phyloP scores from a whole-genome alignment of 2,797 vertebrate genomes.

The Paratrypauchen microcephalus region DNA sequence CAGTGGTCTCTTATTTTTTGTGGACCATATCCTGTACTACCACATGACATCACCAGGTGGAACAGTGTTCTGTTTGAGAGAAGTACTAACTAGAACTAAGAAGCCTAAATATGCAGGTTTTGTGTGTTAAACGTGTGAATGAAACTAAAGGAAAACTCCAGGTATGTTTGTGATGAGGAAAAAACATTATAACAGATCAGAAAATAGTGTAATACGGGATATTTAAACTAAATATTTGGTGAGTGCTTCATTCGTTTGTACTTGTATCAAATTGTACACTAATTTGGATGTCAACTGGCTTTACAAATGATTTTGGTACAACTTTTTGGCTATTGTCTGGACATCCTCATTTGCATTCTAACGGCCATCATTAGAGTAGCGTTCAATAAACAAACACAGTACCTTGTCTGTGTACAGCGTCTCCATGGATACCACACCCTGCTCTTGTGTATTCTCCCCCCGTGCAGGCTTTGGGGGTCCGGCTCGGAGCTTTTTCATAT shows the following conservation, averaged over 20 bases:
- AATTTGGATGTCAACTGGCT: not conserved
- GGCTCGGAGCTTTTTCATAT: conserved; percentile 40
- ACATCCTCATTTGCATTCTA: not conserved
- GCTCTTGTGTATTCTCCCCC: conserved; percentile 39
- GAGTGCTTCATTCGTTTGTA: not conserved
- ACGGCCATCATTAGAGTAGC: not conserved
- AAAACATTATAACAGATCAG: too few relatives aligned
- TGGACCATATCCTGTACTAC: too few relatives aligned
- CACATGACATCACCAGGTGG: too few relatives aligned
- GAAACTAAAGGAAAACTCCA: too few relatives aligned
- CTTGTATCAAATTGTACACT: not conserved
- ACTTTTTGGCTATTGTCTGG: not conserved
- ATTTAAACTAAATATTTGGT: too few relatives aligned
- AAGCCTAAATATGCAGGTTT: too few relatives aligned
- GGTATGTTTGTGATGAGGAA: too few relatives aligned
- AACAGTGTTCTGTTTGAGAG: too few relatives aligned
- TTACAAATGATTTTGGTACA: not conserved
- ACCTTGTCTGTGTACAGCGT: not conserved
- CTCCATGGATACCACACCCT: not conserved
- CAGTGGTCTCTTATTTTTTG: too few relatives aligned
- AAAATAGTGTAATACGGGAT: too few relatives aligned
- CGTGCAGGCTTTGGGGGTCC: conserved; percentile 41
- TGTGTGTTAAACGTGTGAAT: too few relatives aligned
- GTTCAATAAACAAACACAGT: not conserved
- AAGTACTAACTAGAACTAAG: too few relatives aligned